Evolutionary conservation across 2,113 vertebrate genomes (phyloP).

Genomic region (Gobiocypris rarus): DNA sequence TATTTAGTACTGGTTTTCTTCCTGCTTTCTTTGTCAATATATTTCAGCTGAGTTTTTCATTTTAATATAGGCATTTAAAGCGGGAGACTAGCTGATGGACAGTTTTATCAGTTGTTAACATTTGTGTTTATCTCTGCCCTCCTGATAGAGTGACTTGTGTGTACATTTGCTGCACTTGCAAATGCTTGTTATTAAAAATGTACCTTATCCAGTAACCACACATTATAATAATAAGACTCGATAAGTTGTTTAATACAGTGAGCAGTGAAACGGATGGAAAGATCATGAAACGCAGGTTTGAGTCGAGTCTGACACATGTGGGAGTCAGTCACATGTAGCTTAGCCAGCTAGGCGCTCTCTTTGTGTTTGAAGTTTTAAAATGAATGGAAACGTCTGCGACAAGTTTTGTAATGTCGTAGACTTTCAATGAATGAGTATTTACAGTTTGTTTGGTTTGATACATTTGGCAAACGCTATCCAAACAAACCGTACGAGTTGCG

Average conservation of each 20-base stretch:
- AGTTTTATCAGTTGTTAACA: constrained; percentile 34
- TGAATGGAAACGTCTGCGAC: neutral
- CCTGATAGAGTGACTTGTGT: neutral
- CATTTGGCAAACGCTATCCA: neutral
- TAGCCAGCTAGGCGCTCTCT: neutral
- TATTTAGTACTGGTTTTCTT: neutral
- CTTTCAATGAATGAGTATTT: neutral
- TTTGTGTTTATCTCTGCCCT: neutral
- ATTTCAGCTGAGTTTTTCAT: neutral
- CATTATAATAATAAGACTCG: neutral
- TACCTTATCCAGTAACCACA: neutral
- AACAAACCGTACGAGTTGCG: neutral
- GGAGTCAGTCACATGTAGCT: constrained; percentile 23
- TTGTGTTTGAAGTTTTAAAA: neutral
- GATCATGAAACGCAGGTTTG: neutral
- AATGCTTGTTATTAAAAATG: neutral
- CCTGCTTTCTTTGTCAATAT: neutral
- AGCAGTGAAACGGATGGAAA: neutral
- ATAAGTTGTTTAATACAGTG: neutral
- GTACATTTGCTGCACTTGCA: neutral
- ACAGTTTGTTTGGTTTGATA: neutral
- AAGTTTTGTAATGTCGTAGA: neutral
- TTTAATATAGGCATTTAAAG: neutral
- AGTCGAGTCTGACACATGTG: constrained; percentile 37
- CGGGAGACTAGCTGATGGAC: neutral